Percentiles rank a stretch among this genome's conserved stretches.
Evolutionary conservation across 2,888 invertebrate species (phyloP).

Genomic region (Drosophila affinis): DNA sequence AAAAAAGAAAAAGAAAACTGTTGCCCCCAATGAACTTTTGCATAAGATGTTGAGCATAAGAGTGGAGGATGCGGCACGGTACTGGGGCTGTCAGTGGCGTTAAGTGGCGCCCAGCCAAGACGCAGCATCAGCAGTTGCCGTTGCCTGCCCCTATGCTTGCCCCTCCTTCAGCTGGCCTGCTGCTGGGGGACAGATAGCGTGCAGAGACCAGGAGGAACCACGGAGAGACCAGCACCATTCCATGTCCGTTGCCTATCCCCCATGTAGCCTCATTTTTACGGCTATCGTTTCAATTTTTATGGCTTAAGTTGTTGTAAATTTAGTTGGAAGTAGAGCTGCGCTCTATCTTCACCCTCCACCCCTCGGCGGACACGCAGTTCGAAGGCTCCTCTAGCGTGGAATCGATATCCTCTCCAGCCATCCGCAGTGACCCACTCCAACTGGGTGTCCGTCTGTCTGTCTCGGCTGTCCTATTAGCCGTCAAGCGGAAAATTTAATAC

Average conservation of each 20-base stretch:
- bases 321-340: constrained; percentile 48
- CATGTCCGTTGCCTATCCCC: constrained; percentile 20
- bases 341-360: constrained; percentile 32
- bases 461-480: constrained; percentile 66
- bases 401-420: constrained; percentile 62
- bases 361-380: constrained; percentile 14
- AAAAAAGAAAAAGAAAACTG: constrained; percentile 26
- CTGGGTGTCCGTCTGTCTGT: constrained; percentile 56
- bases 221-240: background rate
- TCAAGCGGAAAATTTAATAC: constrained; percentile 66
- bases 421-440: constrained; percentile 21
- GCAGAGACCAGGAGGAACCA: constrained; percentile 1
- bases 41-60: constrained; percentile 37
- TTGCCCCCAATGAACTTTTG: constrained; percentile 60
- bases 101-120: constrained; percentile 67
- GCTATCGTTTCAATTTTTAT: constrained; percentile 73
- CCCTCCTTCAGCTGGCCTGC: constrained; percentile 20
- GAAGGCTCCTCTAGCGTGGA: constrained; percentile 41
- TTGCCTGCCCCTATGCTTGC: constrained; percentile 12
- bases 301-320: constrained; percentile 66
- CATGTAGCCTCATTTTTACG: constrained; percentile 52
- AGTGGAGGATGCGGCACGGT: constrained; percentile 8
- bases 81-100: constrained; percentile 44
- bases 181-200: constrained; percentile 41
- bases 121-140: constrained; percentile 59